Conservation (phyloP, 2,113 vertebrate genomes). For the Brienomyrus brachyistius region DNA sequence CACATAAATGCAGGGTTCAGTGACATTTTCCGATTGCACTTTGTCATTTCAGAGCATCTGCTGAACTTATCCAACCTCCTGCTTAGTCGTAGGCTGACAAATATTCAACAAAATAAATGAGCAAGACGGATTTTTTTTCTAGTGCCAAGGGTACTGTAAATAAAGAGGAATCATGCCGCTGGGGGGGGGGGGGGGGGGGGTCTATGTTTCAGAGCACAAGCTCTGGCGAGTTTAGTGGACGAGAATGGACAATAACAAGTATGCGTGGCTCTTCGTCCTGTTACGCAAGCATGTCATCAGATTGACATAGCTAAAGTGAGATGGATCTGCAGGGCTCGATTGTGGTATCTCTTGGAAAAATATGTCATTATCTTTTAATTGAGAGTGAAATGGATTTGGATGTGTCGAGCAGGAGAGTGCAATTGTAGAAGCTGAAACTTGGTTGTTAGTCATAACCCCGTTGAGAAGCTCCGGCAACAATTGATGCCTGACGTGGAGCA, state of each 20-base stretch:
- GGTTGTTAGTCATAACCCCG: not conserved
- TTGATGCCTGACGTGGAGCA: slow-evolving; percentile 12
- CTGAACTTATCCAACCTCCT: not conserved
- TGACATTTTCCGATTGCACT: not conserved
- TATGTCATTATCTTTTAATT: not conserved
- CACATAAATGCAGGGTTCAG: not conserved
- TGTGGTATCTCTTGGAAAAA: not conserved
- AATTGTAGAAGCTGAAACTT: not conserved
- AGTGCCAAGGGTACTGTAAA: not conserved
- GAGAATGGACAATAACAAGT: not conserved
- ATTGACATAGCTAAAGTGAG: not conserved
- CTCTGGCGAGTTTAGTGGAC: not conserved
- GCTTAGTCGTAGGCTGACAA: not conserved
- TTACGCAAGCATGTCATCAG: not conserved
- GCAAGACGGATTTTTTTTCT: not conserved
- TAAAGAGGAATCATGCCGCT: not conserved
- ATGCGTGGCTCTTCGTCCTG: not conserved
- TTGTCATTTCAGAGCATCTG: not conserved
- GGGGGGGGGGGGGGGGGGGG: not conserved
- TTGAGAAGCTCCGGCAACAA: not conserved
- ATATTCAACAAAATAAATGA: not conserved
- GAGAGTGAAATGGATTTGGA: not conserved
- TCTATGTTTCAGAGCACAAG: not conserved
- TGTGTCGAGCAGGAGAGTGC: not conserved
- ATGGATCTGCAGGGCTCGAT: not conserved